Evolutionary conservation across 2,888 invertebrate genomes (phyloP).

Genomic region (Hetaerina titia): DNA sequence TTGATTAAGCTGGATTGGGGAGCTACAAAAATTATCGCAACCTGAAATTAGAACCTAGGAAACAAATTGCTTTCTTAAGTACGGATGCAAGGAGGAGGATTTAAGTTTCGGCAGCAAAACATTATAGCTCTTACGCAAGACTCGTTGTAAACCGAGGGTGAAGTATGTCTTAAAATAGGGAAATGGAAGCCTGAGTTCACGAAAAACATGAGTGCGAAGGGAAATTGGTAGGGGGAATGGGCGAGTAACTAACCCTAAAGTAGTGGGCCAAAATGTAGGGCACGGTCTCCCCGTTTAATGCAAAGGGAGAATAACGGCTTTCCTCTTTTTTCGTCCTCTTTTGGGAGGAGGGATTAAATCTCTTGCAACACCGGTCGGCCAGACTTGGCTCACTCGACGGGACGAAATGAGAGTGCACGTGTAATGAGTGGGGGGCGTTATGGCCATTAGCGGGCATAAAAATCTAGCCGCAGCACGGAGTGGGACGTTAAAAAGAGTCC

Average conservation of each 20-base stretch:
- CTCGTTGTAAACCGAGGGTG: background rate
- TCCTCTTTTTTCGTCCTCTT: background rate
- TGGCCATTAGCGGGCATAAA: slow-evolving; percentile 51
- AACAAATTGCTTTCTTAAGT: slow-evolving; percentile 14
- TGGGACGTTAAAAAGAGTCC: background rate
- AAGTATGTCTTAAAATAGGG: slow-evolving; percentile 20
- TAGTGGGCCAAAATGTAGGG: background rate
- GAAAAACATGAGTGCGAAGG: background rate
- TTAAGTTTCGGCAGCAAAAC: background rate
- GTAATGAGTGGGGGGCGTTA: slow-evolving; percentile 42
- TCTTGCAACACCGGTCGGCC: slow-evolving; percentile 11
- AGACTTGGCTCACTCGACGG: background rate
- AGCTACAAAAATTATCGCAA: background rate
- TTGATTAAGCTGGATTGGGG: background rate
- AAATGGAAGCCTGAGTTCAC: background rate
- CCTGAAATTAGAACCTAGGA: background rate
- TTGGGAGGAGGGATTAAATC: background rate
- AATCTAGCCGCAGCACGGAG: background rate
- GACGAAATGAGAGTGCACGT: slow-evolving; percentile 25
- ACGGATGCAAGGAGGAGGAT: background rate
- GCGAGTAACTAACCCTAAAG: background rate
- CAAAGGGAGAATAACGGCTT: background rate
- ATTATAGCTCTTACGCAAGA: slow-evolving; percentile 14
- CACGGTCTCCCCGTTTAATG: background rate
- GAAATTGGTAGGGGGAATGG: background rate